phyloP scores from a whole-genome alignment of 2,113 vertebrate genomes.

The Alouatta palliata region DNA sequence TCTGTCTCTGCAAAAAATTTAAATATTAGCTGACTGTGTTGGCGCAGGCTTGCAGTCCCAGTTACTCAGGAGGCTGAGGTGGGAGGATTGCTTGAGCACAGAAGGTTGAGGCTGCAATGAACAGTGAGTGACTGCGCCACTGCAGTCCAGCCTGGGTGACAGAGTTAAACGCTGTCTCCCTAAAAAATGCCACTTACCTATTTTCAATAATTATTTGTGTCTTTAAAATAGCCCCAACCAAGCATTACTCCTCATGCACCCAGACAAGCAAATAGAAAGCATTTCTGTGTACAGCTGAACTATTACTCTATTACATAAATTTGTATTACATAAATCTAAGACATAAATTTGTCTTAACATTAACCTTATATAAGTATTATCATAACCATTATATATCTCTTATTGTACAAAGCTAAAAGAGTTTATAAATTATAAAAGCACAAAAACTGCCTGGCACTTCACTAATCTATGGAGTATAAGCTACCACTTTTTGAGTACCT shows the following conservation, averaged over 20 bases:
- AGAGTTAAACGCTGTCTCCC: too few species aligned
- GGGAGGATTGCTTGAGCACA: too few species aligned
- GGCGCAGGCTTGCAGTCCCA: too few species aligned
- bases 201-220: not conserved
- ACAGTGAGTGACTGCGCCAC: too few species aligned
- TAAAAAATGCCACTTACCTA: not conserved
- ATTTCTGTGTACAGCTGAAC: not conserved
- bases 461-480: not conserved
- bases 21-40: too few species aligned
- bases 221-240: not conserved
- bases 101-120: too few species aligned
- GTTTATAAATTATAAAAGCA: not conserved
- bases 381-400: not conserved
- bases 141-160: too few species aligned
- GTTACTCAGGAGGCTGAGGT: too few species aligned
- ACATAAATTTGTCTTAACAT: not conserved
- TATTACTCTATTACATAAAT: not conserved
- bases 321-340: too few species aligned
- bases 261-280: not conserved
- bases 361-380: not conserved
- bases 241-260: not conserved
- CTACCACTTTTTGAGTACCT: not conserved
- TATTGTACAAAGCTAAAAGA: not conserved
- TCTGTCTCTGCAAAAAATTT: too few species aligned
- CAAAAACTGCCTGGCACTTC: not conserved